Conservation (phyloP, 1,140 invertebrate genomes). For the Apis mellifera region DNA sequence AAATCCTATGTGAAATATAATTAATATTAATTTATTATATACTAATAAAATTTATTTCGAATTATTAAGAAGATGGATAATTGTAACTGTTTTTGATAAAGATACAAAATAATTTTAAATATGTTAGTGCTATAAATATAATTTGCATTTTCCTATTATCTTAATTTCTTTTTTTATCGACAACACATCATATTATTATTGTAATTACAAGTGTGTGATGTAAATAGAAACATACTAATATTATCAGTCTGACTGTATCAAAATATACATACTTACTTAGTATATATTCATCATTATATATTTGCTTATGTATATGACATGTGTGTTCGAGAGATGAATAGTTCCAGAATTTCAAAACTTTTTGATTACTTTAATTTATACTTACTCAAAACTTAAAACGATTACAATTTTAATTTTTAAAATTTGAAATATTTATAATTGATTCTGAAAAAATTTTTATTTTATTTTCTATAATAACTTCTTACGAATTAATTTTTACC, state of each 20-base stretch:
- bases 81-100: neutral
- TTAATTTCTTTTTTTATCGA: neutral
- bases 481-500: too few relatives aligned
- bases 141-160: constrained; percentile 26
- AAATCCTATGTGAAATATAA: constrained; percentile 17
- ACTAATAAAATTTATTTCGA: neutral
- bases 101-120: neutral
- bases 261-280: neutral
- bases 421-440: neutral
- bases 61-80: neutral
- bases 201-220: constrained; percentile 6
- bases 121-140: neutral
- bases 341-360: neutral
- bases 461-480: neutral
- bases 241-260: constrained; percentile 35
- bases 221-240: constrained; percentile 30
- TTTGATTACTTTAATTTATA: neutral
- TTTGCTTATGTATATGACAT: neutral
- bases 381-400: neutral
- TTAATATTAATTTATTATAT: neutral
- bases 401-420: neutral
- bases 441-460: neutral
- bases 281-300: neutral
- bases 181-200: neutral
- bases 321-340: constrained; percentile 18